Evolutionary conservation across 92 coral and sea anemone genomes (phyloP), one percentile per base, ranked within the genome.

Genomic region (Ricordea florida): DNA sequence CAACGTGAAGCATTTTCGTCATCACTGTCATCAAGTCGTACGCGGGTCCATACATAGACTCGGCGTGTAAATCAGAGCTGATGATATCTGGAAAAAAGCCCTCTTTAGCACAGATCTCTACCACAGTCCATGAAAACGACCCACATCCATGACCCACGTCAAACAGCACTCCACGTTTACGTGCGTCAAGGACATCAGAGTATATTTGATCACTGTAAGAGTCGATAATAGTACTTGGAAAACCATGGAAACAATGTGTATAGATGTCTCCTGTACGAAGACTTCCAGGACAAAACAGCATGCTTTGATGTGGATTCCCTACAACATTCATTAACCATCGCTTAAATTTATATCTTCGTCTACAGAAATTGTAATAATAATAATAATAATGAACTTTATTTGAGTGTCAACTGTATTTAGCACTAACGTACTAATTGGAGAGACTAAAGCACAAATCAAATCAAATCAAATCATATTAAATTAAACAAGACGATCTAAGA

Each of bases 101-200:
- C 62, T 93, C 87, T 34, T 69, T 59, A 3, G 91, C 86, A 80
- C 96, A 89, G 49, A 72, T 85, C 69, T 93, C 98, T 38, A 96
- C 91, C 4, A 93, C 96, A 21, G 87, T 78, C 98, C 98, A 93
- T 3, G 92, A 89, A 65, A 93, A 93, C 0, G 98, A 86, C 1
- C 98, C 98, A 41, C 46, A 56, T 26, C 98, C 98, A 51, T 93
- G 98, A 9, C 98, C 98, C 32, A 93, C 65, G 49, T 90, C 98
- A 79, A 93, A 93, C 31, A 85, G 71, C 13, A 93, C 86, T 50
- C 98, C 98, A 33, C 85, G 30, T 38, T 60, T 69, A 2, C 83
- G 87, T 34, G 96, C 93, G 31, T 46, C 16, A 45, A 58, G 88
- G 8, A 85, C 88, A 20, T 81, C 88, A 24, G 33, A 36, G 68